Base-by-base conservation (phyloP, 2,888 invertebrate species). In the Drosophila dives region DNA sequence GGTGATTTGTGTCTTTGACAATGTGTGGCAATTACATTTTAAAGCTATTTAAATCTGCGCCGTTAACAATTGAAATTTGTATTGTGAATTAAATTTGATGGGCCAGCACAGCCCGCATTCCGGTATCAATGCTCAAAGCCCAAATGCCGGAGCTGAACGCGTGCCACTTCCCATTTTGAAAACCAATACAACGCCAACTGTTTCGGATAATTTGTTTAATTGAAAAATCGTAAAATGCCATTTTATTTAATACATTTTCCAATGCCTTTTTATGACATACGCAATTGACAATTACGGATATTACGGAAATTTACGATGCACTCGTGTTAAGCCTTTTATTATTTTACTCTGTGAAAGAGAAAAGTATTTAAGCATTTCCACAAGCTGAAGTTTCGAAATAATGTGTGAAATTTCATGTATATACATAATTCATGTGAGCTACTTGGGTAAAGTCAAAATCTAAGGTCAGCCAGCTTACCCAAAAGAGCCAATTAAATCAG, bases 141-240 rank as follows among this genome's bases (percentile, higher is more conserved):
- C 17, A 51, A 51, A 63, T 26, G 49, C 32, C 55, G 64, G 55
- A 54, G 40, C 50, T 20, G 11, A 61, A 72, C 82, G 79, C 78
- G 78, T 81, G 78, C 82, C 82, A 73, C 63, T 40, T 62, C 36
- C 64, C 72, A 72, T 59, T 72, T 83, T 89, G 70, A 82, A 80
- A 63, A 51, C 60, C 36, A 50, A 54, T 40, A 26, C 36, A 17
- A 50, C 12, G 38, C 34, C 64, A 67, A 72, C 64, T 68, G 72
- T 72, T 86, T 86, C 68, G 74, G 60, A 62, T 74, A 91, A 90
- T 88, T 88, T 90, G 79, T 86, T 90, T 86, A 88, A 91, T 90
- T 88, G 90, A 90, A 88, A 90, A 91, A 88, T 87, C 90, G 83
- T 89, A 90, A 89, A 89, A 90, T 76, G 58, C n/a, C 50, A 68